These are phyloP conservation scores for Monodelphis domestica DNA, from an alignment of 2,797 vertebrate species.

Conservation along the genomic window DNA sequence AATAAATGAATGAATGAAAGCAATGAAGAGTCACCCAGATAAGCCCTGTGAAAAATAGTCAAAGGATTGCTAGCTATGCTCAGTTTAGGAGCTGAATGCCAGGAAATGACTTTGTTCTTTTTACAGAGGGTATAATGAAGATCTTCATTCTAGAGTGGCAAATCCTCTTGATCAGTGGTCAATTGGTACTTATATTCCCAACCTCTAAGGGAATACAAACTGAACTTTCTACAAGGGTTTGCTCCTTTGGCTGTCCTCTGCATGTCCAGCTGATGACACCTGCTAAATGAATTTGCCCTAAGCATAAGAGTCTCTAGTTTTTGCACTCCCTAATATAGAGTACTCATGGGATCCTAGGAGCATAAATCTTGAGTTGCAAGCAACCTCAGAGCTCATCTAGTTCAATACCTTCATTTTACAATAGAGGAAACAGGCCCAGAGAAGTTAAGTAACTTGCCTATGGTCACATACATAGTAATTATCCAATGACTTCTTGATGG, in stretches of 20 bases:
- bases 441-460: background rate
- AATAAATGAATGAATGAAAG: too few relatives aligned
- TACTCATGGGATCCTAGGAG: background rate
- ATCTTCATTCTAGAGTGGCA: too few relatives aligned
- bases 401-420: background rate
- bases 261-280: background rate
- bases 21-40: too few relatives aligned
- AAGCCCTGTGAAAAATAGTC: too few relatives aligned
- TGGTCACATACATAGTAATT: background rate
- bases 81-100: too few relatives aligned
- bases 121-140: too few relatives aligned
- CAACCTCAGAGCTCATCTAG: background rate
- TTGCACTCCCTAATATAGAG: background rate
- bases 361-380: background rate
- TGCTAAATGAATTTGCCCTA: background rate
- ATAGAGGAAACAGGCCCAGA: background rate
- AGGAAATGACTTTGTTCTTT: too few relatives aligned
- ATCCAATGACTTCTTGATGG: too few relatives aligned
- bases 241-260: background rate
- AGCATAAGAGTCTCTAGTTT: background rate
- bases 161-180: too few relatives aligned
- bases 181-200: too few relatives aligned
- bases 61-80: too few relatives aligned
- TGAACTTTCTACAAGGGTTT: background rate
- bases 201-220: background rate